Evolutionary conservation across 1,140 invertebrate species (phyloP), one percentile per base, ranked within the genome.

Genomic region (Cherax quadricarinatus): DNA sequence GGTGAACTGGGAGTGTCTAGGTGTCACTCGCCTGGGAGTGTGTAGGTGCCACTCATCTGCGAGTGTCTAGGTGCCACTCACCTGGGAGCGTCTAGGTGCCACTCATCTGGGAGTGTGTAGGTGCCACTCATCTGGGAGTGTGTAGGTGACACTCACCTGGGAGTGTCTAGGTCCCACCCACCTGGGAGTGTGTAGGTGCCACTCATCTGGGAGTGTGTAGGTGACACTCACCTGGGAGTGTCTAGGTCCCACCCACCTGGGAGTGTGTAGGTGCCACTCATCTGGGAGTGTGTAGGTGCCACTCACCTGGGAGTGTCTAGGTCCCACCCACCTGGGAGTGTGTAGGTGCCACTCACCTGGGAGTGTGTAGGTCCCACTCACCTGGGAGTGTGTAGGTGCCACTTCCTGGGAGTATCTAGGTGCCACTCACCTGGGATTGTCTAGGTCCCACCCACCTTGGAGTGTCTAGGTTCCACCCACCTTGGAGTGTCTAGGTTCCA

Each of bases 171-270:
- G 30, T 41, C 0, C 30, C 78, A 49, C 49, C 12, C n/a, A 80
- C 78, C 78, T 80, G 78, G 49, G 49, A 80, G 21, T 9, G 48
- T 82, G 80, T 82, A 82, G 5, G 48, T 82, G 53, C n/a, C n/a
- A n/a, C n/a, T n/a, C n/a, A n/a, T n/a, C n/a, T n/a, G n/a, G n/a
- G n/a, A n/a, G n/a, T n/a, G n/a, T n/a, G n/a, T 41, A 41, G 30
- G 30, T 41, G 30, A 0, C 78, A 49, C 49, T 48, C n/a, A 80
- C 78, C 78, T 80, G 78, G 49, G n/a, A n/a, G n/a, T n/a, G n/a
- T n/a, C n/a, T 41, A 41, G 30, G 30, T 41, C 0, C 30, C 78
- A 49, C 49, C 12, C n/a, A 80, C 78, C 78, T 80, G 78, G 49
- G 49, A 80, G 21, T 9, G 48, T 82, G 80, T 82, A 82, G 5